Base-by-base conservation (phyloP, 2,888 invertebrate species). In the Archaeoteleia sp. region DNA sequence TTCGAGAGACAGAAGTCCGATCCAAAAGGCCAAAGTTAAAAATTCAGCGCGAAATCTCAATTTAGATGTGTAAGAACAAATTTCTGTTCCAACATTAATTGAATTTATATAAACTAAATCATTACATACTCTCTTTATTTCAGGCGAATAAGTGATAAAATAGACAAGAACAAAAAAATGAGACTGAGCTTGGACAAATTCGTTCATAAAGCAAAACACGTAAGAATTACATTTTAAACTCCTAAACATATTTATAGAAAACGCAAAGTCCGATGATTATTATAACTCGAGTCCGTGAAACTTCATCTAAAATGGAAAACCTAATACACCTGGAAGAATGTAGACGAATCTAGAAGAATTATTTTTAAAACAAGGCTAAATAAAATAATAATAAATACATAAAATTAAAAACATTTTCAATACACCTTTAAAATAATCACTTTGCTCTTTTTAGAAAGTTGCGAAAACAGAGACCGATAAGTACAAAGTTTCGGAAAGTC, bases 101-200 rank as follows among this genome's bases (percentile, higher is more conserved):
- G n/a, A n/a, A n/a, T n/a, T n/a, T n/a, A n/a, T n/a, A n/a, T n/a
- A n/a, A n/a, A n/a, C n/a, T 20, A 20, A 20, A 4, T 20, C 20
- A 4, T 20, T 5, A 20, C 20, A 20, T 20, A 20, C 1, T 27
- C 35, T 27, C 42, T 60, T 55, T 8, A 37, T 70, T 73, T 43
- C 37, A 84, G 83, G 32, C 72, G 69, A 62, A 54, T 63, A 9
- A 17, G 46, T 20, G 81, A 82, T 2, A 82, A 82, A 70, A 25
- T 74, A 4, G 84, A 84, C 8, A 82, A 79, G 66, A 67, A 79
- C 8, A 84, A 80, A 42, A 84, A 81, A 67, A 67, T 81, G 20
- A 78, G 84, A 40, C 74, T 85, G 5, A 84, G 82, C 58, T 70
- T 86, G 13, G 82, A 84, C 46, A 76, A 83, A 30, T 78, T 84